Evolutionary conservation across 2,797 vertebrate genomes (phyloP).

Genomic region (Poecilia wingei): DNA sequence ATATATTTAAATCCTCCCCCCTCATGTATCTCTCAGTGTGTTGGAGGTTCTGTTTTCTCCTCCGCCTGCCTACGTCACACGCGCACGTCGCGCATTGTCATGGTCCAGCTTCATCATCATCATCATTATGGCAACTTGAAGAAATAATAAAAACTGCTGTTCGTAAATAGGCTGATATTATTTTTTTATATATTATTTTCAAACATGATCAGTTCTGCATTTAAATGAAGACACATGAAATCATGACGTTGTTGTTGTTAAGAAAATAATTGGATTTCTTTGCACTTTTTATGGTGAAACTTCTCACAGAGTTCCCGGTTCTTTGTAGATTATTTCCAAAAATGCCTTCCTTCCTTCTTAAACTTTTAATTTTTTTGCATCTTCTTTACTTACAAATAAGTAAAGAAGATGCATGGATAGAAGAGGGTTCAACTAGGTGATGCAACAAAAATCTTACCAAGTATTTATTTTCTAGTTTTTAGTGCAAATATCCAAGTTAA

Average conservation of each 20-base stretch:
- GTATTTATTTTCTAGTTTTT: no score
- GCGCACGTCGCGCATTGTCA: constrained; percentile 71
- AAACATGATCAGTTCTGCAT: constrained; percentile 21
- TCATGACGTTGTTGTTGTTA: neutral
- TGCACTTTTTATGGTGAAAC: neutral
- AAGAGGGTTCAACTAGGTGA: no score
- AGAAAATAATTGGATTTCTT: neutral
- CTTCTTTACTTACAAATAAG: neutral
- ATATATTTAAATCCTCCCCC: constrained; percentile 14
- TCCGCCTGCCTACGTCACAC: constrained; percentile 76
- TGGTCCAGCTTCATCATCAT: constrained; percentile 54
- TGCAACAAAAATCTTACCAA: no score
- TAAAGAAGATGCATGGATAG: neutral
- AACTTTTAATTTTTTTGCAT: no score
- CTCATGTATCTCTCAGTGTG: constrained; percentile 36
- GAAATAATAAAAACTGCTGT: constrained; percentile 6
- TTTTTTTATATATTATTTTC: constrained; percentile 40
- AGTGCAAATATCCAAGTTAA: no score
- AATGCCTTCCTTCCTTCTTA: neutral
- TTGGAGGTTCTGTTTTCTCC: constrained; percentile 69
- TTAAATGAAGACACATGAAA: neutral
- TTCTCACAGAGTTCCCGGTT: neutral
- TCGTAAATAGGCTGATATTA: constrained; percentile 19
- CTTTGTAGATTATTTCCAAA: neutral
- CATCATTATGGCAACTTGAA: constrained; percentile 26